phyloP scores from a whole-genome alignment of 2,888 invertebrate species.

The Amphipoea oculea region DNA sequence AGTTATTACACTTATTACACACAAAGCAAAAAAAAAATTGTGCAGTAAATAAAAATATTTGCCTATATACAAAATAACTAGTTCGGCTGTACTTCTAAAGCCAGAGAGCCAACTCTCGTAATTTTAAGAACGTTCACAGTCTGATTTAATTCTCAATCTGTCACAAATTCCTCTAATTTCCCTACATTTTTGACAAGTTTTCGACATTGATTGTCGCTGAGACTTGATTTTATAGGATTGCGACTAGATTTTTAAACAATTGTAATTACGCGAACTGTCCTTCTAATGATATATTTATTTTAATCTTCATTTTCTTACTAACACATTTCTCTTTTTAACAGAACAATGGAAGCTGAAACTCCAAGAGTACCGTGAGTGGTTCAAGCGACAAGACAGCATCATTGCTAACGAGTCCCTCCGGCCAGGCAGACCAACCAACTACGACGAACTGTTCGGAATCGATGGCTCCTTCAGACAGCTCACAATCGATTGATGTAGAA shows the following conservation, averaged over 20 bases:
- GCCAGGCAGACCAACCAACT: conserved; percentile 95
- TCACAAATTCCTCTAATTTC: no score
- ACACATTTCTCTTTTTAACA: conserved; percentile 71
- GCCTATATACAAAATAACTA: neutral
- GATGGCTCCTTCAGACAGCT: conserved; percentile 96
- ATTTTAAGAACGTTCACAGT: no score
- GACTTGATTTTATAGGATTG: no score
- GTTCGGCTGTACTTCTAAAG: neutral
- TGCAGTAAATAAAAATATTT: neutral
- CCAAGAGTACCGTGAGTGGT: conserved; percentile 94
- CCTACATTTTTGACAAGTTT: no score
- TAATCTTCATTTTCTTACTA: neutral
- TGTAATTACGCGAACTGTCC: no score
- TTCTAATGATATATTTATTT: neutral
- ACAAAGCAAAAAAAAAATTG: neutral
- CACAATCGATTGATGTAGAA: conserved; percentile 92
- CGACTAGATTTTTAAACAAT: no score
- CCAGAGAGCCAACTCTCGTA: no score
- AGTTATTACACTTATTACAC: neutral
- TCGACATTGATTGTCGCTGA: no score
- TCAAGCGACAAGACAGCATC: conserved; percentile 93
- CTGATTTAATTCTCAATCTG: no score
- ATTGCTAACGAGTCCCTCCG: conserved; percentile 95
- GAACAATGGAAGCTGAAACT: conserved; percentile 95
- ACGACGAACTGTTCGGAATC: conserved; percentile 96